Percentiles rank a stretch among this genome's conserved stretches.
Evolutionary conservation across 2,888 invertebrate species (phyloP).

Genomic region (Leptopilina myrica): DNA sequence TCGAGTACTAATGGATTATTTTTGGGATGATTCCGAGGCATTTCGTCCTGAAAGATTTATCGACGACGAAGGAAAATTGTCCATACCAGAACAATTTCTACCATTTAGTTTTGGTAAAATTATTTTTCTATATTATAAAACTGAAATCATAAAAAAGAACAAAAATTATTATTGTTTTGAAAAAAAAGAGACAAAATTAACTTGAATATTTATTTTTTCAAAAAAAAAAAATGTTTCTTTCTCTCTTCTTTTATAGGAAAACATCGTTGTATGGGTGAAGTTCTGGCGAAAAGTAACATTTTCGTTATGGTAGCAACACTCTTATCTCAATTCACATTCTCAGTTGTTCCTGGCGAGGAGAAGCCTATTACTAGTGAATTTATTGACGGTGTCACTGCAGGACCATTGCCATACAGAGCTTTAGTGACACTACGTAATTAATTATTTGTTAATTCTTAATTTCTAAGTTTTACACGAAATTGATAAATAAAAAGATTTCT

Average conservation of each 20-base stretch:
- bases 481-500: no score
- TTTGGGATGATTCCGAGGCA: slow-evolving; percentile 83
- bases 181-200: slow-evolving; percentile 7
- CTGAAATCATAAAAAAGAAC: background rate
- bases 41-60: slow-evolving; percentile 89
- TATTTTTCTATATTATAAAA: slow-evolving; percentile 20
- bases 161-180: background rate
- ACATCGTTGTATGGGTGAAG: slow-evolving; percentile 90
- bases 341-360: slow-evolving; percentile 81
- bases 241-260: slow-evolving; percentile 75
- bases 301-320: slow-evolving; percentile 86
- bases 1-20: slow-evolving; percentile 83
- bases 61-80: slow-evolving; percentile 79
- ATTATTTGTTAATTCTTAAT: slow-evolving; percentile 10
- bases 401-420: slow-evolving; percentile 85
- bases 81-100: slow-evolving; percentile 83
- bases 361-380: slow-evolving; percentile 81
- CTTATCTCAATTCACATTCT: slow-evolving; percentile 85
- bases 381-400: slow-evolving; percentile 88
- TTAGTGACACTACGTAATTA: slow-evolving; percentile 79
- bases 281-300: slow-evolving; percentile 86
- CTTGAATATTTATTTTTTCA: slow-evolving; percentile 10
- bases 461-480: background rate
- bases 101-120: slow-evolving; percentile 85
- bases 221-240: no score